Evolutionary conservation across 1,140 invertebrate genomes (phyloP), one percentile per base, ranked within the genome.

Genomic region (Drosophila mayri): DNA sequence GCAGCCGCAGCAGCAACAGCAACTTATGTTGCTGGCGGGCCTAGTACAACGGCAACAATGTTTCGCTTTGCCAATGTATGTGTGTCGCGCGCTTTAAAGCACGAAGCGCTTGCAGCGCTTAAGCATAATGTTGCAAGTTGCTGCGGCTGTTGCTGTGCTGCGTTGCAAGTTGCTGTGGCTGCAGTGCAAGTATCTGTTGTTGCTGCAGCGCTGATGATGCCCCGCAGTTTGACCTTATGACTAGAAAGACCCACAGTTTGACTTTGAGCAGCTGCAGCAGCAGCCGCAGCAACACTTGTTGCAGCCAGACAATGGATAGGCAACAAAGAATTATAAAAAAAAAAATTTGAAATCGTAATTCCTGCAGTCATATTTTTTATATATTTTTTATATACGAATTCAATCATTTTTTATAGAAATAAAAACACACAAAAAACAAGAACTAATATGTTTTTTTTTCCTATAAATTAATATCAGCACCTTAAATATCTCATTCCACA

Each of bases 61-160:
- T 81, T 81, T 81, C 54, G 5, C 18, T 14, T 18, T 55, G 35
- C 62, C 41, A 64, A 57, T 75, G 38, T 79, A 50, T 80, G 61
- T 81, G 79, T 76, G 62, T 68, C 76, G 81, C 81, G 49, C 52
- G 74, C 81, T 83, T 64, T 75, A 68, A 59, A 76, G 80, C 81
- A 84, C 81, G 81, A 83, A 84, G 44, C 62, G 81, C 81, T 83
- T 43, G 61, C 76, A 83, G 79, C 70, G 37, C 52, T 78, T 57
- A 32, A 20, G 44, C 55, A 76, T 49, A 72, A 64, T 65, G 46
- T 67, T 67, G 55, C 47, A 49, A 49, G 38, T 40, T 40, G 40
- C 40, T 41, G 8, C 10, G 8, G 40, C 10, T 43, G 49, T 32
- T 18, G 49, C 49, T 18, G 25, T n/a, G 38, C 40, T 16, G 44